Percentiles rank a stretch among this genome's conserved stretches.
Conservation (phyloP, 2,888 invertebrate genomes). For the Pseudococcus jackbeardsleyi region DNA sequence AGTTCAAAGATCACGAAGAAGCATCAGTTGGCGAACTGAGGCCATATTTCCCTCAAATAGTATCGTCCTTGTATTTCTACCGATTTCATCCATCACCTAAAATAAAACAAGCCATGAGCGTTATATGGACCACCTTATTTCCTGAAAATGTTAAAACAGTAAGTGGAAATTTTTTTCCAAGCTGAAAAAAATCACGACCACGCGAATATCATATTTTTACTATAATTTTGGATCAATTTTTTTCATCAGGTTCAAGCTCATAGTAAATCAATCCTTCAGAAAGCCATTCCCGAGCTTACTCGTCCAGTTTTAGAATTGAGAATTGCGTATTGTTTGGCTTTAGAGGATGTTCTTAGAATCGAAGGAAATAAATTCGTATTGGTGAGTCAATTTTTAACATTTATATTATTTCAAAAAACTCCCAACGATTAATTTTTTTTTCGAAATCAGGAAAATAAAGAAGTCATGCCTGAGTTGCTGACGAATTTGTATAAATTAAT, state of each 20-base stretch:
- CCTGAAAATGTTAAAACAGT: constrained; percentile 88
- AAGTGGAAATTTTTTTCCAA: constrained; percentile 70
- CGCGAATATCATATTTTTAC: background rate
- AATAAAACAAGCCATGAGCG: constrained; percentile 92
- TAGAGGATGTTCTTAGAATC: constrained; percentile 57
- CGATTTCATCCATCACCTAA: constrained; percentile 94
- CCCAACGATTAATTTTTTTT: background rate
- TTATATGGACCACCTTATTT: constrained; percentile 93
- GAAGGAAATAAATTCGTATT: constrained; percentile 62
- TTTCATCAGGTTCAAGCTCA: constrained; percentile 30
- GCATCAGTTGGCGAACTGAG: constrained; percentile 75
- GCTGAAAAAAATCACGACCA: background rate
- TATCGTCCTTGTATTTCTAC: constrained; percentile 75
- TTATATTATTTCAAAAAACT: too few species aligned
- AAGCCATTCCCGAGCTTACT: constrained; percentile 46
- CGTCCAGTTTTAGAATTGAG: constrained; percentile 54
- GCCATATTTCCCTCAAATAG: constrained; percentile 84
- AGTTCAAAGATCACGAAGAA: constrained; percentile 60
- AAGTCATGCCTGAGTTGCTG: constrained; percentile 48
- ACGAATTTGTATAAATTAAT: constrained; percentile 57
- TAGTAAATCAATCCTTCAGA: constrained; percentile 50
- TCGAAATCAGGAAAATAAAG: constrained; percentile 46
- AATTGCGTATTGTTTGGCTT: constrained; percentile 60
- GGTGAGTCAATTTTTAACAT: background rate
- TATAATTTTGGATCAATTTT: background rate